phyloP scores from a whole-genome alignment of 2,888 invertebrate species.

The Plagodis dolabraria region DNA sequence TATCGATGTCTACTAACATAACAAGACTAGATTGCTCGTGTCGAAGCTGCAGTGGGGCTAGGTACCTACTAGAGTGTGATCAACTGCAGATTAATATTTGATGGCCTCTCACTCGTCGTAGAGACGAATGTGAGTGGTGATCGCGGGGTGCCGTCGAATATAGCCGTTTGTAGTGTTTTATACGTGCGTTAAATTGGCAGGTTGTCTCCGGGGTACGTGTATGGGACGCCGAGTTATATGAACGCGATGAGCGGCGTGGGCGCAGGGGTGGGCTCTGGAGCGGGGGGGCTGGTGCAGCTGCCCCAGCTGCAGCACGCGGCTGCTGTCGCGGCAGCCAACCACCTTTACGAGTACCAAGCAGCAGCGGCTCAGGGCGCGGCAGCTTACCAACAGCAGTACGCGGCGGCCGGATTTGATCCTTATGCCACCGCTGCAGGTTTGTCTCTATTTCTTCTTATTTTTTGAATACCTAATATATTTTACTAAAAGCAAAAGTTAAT shows the following conservation, averaged over 20 bases:
- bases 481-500: too few species aligned
- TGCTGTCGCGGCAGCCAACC: conserved; percentile 91
- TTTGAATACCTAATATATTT: background rate
- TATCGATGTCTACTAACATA: conserved; percentile 83
- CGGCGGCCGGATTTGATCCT: conserved; percentile 90
- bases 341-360: conserved; percentile 93
- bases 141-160: conserved; percentile 21
- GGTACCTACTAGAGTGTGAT: conserved; percentile 68
- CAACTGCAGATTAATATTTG: conserved; percentile 26
- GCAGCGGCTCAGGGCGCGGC: conserved; percentile 89
- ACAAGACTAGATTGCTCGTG: conserved; percentile 75
- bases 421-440: conserved; percentile 90
- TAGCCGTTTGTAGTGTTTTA: conserved; percentile 26
- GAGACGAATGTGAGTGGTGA: conserved; percentile 27
- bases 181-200: conserved; percentile 55
- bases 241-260: conserved; percentile 88
- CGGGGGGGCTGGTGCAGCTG: conserved; percentile 88
- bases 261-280: conserved; percentile 82
- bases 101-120: conserved; percentile 55
- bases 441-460: conserved; percentile 41
- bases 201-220: conserved; percentile 88
- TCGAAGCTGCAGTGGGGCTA: conserved; percentile 76
- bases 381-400: conserved; percentile 90
- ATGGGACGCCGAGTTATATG: conserved; percentile 91
- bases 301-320: conserved; percentile 90